These are phyloP conservation scores for Saccostrea echinata DNA, from an alignment of 1,140 invertebrate genomes.

Conservation along the genomic window DNA sequence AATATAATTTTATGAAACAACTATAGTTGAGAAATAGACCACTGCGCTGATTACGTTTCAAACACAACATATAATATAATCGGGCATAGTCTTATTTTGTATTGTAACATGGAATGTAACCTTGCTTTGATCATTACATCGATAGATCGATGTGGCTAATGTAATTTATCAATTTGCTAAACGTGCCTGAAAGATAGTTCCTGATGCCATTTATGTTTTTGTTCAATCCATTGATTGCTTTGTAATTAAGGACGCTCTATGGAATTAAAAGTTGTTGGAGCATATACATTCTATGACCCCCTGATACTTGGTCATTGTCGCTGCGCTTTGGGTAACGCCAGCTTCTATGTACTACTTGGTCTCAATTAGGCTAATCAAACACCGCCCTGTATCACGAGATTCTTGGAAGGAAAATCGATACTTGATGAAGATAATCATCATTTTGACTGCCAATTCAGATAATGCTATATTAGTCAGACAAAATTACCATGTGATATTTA, in stretches of 20 bases:
- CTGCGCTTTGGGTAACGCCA: not conserved
- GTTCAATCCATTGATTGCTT: conserved; percentile 14
- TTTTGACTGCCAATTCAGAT: not conserved
- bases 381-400: conserved; percentile 7
- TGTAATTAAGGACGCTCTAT: conserved; percentile 13
- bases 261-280: conserved; percentile 22
- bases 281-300: not conserved
- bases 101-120: not conserved
- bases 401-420: not conserved
- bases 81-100: too few species aligned
- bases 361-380: conserved; percentile 31
- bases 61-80: too few species aligned
- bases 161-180: conserved; percentile 39
- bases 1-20: too few species aligned
- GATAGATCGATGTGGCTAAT: conserved; percentile 19
- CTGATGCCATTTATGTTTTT: conserved; percentile 24
- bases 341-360: conserved; percentile 1
- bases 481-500: not conserved
- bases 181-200: conserved; percentile 33
- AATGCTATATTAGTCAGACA: not conserved
- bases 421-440: not conserved
- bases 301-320: not conserved
- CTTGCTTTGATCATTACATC: not conserved
- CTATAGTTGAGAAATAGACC: too few species aligned
- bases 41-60: too few species aligned